These are phyloP conservation scores for Macrophya annulata DNA, from an alignment of 2,888 invertebrate species.

Conservation along the genomic window DNA sequence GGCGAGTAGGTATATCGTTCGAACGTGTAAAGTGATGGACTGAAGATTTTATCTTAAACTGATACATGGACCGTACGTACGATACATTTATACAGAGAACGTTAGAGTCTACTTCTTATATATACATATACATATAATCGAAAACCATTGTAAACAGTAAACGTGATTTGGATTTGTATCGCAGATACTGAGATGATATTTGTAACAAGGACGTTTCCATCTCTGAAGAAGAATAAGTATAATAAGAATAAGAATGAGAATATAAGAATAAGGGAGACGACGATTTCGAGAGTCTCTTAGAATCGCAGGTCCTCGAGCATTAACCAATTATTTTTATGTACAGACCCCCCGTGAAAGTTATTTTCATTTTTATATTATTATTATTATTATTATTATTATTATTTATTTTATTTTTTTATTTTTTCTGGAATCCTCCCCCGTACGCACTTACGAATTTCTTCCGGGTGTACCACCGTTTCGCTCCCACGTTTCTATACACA, in stretches of 20 bases:
- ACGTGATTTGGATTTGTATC: background rate
- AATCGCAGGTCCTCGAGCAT: slow-evolving; percentile 23
- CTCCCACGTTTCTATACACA: slow-evolving; percentile 39
- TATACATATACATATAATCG: too few species aligned
- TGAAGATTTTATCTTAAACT: background rate
- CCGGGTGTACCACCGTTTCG: background rate
- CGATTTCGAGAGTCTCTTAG: background rate
- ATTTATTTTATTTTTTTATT: background rate
- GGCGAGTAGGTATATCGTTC: background rate
- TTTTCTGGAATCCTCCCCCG: slow-evolving; percentile 6
- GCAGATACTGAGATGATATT: background rate
- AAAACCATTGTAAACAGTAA: slow-evolving; percentile 7
- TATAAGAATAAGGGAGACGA: background rate
- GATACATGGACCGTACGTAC: background rate
- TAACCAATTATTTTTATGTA: slow-evolving; percentile 36
- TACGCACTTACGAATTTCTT: slow-evolving; percentile 55
- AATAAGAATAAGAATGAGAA: background rate
- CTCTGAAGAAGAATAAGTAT: background rate
- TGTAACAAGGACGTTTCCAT: background rate
- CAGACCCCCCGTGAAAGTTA: background rate
- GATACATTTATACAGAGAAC: background rate
- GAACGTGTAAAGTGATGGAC: slow-evolving; percentile 49
- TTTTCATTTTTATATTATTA: background rate
- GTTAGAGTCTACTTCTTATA: background rate
- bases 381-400: too few species aligned